phyloP scores from a whole-genome alignment of 2,113 vertebrate genomes.

The Lates calcarifer region DNA sequence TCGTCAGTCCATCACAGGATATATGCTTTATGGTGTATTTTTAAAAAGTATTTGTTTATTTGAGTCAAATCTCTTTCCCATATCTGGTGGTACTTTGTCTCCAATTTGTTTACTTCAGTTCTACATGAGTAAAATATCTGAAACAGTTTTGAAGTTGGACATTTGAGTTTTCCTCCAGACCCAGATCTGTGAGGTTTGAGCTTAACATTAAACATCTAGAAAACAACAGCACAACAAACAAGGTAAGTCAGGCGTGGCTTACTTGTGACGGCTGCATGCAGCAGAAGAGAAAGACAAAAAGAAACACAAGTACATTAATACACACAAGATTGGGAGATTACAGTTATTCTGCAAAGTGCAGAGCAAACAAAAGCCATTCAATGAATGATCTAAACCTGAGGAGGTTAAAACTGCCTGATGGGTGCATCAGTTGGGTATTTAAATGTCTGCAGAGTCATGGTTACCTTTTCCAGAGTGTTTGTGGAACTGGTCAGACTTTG shows the following conservation, averaged over 20 bases:
- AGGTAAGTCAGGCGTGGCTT: constrained; percentile 52
- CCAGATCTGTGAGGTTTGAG: background rate
- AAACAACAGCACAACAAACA: constrained; percentile 14
- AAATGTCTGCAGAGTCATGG: background rate
- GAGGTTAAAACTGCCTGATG: background rate
- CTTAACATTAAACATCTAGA: constrained; percentile 11
- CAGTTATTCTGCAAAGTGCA: background rate
- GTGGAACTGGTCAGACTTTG: constrained; percentile 80
- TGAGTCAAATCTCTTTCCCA: too few species aligned
- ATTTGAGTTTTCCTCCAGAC: background rate
- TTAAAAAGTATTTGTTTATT: too few species aligned
- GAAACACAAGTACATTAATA: background rate
- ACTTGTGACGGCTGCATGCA: constrained; percentile 77
- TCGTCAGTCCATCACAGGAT: too few species aligned
- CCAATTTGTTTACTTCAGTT: too few species aligned
- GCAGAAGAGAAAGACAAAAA: constrained; percentile 17
- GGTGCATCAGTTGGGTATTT: background rate
- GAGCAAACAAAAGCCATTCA: background rate
- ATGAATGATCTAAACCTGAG: background rate
- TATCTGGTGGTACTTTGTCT: too few species aligned
- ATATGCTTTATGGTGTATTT: too few species aligned
- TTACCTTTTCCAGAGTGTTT: constrained; percentile 82
- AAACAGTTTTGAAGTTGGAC: background rate
- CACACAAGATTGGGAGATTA: background rate
- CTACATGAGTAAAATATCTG: too few species aligned